A percentile compares a stretch with the other conserved stretches of the same genome.
phyloP scores from a whole-genome alignment of 2,888 invertebrate genomes.

The Chaetogeoica ovagalla region DNA sequence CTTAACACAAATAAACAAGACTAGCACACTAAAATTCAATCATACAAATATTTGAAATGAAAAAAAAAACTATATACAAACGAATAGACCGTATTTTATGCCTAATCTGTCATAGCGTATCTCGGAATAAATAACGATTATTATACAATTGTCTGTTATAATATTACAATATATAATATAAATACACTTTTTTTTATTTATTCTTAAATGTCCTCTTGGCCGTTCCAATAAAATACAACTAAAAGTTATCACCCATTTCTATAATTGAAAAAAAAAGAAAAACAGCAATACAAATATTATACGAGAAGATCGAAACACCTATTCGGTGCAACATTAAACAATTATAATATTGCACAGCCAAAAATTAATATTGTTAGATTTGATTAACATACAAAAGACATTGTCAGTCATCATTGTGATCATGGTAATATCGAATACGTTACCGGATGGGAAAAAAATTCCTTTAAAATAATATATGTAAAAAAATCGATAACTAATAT shows the following conservation, averaged over 20 bases:
- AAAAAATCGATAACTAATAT: slow-evolving; percentile 28
- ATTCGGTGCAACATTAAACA: neutral
- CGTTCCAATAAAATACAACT: neutral
- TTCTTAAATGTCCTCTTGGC: neutral
- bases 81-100: no score
- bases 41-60: slow-evolving; percentile 9
- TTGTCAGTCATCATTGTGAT: neutral
- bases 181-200: neutral
- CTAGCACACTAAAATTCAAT: slow-evolving; percentile 5
- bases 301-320: neutral
- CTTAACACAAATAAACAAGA: slow-evolving; percentile 13
- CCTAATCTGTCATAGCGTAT: no score
- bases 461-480: neutral
- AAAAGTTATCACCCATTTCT: neutral
- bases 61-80: neutral
- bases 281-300: no score
- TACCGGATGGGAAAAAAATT: neutral
- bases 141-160: no score
- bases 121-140: no score
- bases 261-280: neutral
- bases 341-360: slow-evolving; percentile 29
- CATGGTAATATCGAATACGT: neutral
- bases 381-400: neutral
- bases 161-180: no score
- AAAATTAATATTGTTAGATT: neutral